Evolutionary conservation across 2,113 vertebrate genomes (phyloP).

Genomic region (Melospiza melodia): DNA sequence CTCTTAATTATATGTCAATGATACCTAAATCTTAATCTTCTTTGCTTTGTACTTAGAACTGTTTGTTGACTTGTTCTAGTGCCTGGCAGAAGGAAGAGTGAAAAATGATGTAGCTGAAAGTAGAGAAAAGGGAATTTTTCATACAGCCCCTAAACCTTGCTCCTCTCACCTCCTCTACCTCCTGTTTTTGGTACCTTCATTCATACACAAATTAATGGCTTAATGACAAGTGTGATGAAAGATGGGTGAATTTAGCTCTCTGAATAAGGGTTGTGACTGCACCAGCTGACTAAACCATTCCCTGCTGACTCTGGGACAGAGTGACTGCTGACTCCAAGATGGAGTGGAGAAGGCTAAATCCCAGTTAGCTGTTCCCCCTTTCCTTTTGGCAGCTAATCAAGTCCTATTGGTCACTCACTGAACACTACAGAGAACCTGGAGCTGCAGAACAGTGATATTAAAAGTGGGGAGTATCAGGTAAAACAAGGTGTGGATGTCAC

Average conservation of each 20-base stretch:
- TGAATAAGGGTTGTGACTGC: not conserved
- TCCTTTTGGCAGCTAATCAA: accelerated
- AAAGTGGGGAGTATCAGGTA: not conserved
- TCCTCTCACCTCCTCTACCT: not conserved
- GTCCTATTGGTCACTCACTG: not conserved
- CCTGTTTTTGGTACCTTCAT: not conserved
- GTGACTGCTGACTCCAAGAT: not conserved
- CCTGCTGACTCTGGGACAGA: not conserved
- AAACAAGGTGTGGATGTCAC: accelerated
- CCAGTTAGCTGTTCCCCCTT: accelerated
- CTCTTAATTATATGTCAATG: not conserved
- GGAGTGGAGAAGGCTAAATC: not conserved
- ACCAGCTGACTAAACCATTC: not conserved
- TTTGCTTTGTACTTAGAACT: not conserved
- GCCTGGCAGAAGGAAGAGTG: not conserved
- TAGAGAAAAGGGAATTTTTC: not conserved
- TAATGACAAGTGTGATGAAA: not conserved
- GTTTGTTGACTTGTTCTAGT: not conserved
- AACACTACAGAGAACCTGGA: not conserved
- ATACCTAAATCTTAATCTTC: not conserved
- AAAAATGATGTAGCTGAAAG: not conserved
- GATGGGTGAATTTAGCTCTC: not conserved
- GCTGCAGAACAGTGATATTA: not conserved
- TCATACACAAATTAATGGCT: not conserved
- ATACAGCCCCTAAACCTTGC: not conserved